Base-by-base conservation (phyloP, 2,888 invertebrate genomes). In the Megaustenia siamemsis region DNA sequence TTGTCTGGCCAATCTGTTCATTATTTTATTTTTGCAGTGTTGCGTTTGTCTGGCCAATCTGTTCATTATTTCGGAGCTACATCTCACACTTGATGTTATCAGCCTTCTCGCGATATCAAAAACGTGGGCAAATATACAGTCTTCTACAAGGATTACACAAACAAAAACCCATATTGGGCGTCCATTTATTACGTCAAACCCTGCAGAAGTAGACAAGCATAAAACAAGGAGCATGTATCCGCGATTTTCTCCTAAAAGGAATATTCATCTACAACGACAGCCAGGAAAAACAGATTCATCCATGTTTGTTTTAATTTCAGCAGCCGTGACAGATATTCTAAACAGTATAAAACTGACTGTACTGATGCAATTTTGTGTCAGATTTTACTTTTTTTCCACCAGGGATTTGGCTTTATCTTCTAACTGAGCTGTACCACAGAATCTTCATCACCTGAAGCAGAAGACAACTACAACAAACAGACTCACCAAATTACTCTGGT, bases 401-500 rank as follows among this genome's bases (percentile, higher is more conserved):
- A n/a, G 24, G 38, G 28, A 63, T 53, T 53, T 40, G n/a, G 40
- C n/a, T 60, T 77, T 63, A 60, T 60, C 43, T 77, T 60, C 28
- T 1, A 60, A 56, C 63, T 77, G 28, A 24, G 60, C 24, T 77
- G 5, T 6, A 60, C 77, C 2, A 15, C 15, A 75, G 32, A 32
- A n/a, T n/a, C 28, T 24, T 49, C 8, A 77, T 77, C 77, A 60
- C 60, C 77, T 40, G 60, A 40, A 28, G 56, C 3, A 71, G 28
- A 6, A 4, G 38, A 35, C 18, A 60, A 77, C 38, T 60, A 60
- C 63, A 77, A 77, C 60, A 77, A 77, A 77, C 77, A 60, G 1
- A 38, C 49, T 24, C 40, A 18, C 21, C 40, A 8, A 35, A 77
- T 38, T 60, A 40, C 21, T 32, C 77, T 77, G 77, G 12, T 40